phyloP scores from a whole-genome alignment of 2,113 vertebrate species.

The Grallaria varia region DNA sequence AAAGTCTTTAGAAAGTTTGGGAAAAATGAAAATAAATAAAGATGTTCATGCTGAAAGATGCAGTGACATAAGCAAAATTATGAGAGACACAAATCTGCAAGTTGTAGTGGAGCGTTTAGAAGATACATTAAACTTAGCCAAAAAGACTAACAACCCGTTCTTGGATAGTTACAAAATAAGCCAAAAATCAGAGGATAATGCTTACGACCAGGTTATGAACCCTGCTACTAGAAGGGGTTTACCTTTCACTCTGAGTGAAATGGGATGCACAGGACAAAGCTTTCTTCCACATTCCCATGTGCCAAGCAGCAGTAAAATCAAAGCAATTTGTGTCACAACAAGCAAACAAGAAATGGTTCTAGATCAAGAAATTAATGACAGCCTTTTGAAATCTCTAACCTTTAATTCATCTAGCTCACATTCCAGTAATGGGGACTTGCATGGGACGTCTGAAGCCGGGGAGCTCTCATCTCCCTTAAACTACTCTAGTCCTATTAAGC shows the following conservation, averaged over 20 bases:
- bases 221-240: constrained; percentile 16
- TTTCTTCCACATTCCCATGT: constrained; percentile 25
- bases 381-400: constrained; percentile 38
- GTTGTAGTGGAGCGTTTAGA: constrained; percentile 79
- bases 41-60: constrained; percentile 48
- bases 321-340: constrained; percentile 17
- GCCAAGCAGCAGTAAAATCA: constrained; percentile 36
- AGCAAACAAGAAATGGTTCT: not conserved
- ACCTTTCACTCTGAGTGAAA: constrained; percentile 46
- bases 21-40: constrained; percentile 37
- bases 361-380: constrained; percentile 9
- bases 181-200: constrained; percentile 56
- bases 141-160: constrained; percentile 48
- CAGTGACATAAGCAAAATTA: constrained; percentile 66
- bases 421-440: not conserved
- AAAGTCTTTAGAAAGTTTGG: constrained; percentile 36
- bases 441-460: not conserved
- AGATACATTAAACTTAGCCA: constrained; percentile 71
- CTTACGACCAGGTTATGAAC: constrained; percentile 30
- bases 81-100: constrained; percentile 74
- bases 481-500: constrained; percentile 91
- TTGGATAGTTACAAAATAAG: constrained; percentile 60
- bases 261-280: constrained; percentile 35
- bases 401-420: constrained; percentile 28
- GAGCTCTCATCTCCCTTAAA: constrained; percentile 52